Base-by-base conservation (phyloP, 1,140 invertebrate species). In the Temnothorax curvispinosus region DNA sequence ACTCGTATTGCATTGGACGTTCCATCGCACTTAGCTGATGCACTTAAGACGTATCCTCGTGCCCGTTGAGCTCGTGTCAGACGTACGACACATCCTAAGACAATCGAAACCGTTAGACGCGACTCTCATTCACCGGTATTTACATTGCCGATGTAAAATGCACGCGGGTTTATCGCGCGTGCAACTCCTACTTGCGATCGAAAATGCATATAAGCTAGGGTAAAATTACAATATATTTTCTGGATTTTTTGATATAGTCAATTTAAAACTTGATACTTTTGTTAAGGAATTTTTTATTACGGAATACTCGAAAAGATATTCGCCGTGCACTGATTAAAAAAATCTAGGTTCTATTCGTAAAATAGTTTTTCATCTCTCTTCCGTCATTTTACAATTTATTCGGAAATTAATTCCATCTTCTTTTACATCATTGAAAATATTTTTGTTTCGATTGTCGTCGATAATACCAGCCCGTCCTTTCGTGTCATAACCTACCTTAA, bases 21-120 rank as follows among this genome's bases (percentile, higher is more conserved):
- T 86, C 60, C 32, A 74, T 67, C 50, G 47, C 74, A 67, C 60
- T 86, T 81, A 80, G 88, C 75, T 75, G 60, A 44, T 88, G 87
- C 91, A 92, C 92, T 93, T 92, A 91, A 90, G 54, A 81, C 72
- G 38, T 41, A 81, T 80, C 58, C 84, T 77, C 82, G 60, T 85
- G 71, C 47, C 47, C 35, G 15, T 13, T 11, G 41, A 52, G 58
- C 82, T 85, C 74, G 74, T 78, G 82, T 85, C 76, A 47, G 56
- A 69, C 82, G 71, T 67, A 84, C 60, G 75, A 85, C 90, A 90
- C 85, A 91, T 93, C 93, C 91, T 85, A 92, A 69, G 90, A 93
- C 93, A 92, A 86, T 88, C 80, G 90, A 89, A 93, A 93, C 91
- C 92, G 92, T 91, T 94, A 93, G 60, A 87, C 85, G 89, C 85